Evolutionary conservation across 2,113 vertebrate species (phyloP).

Genomic region (Todiramphus saurophagus): DNA sequence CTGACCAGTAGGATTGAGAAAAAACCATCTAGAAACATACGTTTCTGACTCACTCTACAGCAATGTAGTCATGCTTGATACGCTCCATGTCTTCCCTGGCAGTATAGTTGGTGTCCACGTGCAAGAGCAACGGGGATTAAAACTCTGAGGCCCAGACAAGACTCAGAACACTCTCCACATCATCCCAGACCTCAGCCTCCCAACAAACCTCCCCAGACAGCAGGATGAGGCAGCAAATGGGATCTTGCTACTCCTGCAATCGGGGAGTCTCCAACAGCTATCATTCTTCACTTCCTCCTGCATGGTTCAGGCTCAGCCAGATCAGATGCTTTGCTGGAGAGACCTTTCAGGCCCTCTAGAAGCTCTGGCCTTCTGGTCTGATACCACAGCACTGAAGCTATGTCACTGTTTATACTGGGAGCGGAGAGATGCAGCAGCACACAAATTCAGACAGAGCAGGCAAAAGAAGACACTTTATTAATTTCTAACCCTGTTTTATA

Average conservation of each 20-base stretch:
- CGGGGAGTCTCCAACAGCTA: background rate
- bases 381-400: background rate
- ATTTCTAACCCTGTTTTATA: no score
- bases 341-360: background rate
- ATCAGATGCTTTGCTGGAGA: background rate
- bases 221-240: background rate
- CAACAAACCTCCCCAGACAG: background rate
- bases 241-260: background rate
- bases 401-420: no score
- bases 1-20: background rate
- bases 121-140: background rate
- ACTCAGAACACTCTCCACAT: background rate
- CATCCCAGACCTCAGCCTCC: background rate
- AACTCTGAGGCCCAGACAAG: background rate
- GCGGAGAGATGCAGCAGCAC: no score
- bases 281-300: background rate
- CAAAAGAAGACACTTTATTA: no score
- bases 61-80: background rate
- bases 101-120: rapidly evolving
- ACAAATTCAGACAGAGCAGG: no score
- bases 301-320: background rate
- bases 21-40: background rate
- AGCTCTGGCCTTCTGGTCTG: background rate
- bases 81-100: rapidly evolving
- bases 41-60: background rate